Percentiles rank a stretch among this genome's conserved stretches.
Conservation (phyloP, 2,888 invertebrate genomes). For the Hemicrepidius hirtus region DNA sequence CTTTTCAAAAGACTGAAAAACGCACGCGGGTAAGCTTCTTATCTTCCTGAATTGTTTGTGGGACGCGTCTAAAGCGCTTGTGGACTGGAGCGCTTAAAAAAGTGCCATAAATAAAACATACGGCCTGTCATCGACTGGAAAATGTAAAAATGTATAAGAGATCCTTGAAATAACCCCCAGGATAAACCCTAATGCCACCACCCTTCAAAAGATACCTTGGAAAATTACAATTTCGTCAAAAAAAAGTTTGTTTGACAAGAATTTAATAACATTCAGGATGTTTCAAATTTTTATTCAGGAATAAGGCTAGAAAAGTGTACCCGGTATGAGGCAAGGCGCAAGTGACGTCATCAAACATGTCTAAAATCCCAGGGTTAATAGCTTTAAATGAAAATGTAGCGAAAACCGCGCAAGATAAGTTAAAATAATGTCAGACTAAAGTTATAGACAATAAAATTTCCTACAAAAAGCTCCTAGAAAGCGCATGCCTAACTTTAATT, state of each 20-base stretch:
- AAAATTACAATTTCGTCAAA: background rate
- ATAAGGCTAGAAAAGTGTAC: too few species aligned
- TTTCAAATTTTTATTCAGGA: too few species aligned
- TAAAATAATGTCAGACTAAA: too few species aligned
- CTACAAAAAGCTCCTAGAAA: too few species aligned
- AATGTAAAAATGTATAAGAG: constrained; percentile 24
- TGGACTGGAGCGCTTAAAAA: constrained; percentile 19
- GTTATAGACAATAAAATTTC: too few species aligned
- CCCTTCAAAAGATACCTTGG: background rate
- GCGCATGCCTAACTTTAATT: too few species aligned
- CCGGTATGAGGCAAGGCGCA: too few species aligned
- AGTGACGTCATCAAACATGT: too few species aligned
- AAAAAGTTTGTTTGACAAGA: background rate
- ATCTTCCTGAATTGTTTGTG: constrained; percentile 37
- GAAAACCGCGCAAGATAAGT: too few species aligned
- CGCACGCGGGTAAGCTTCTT: constrained; percentile 31
- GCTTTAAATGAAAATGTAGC: too few species aligned
- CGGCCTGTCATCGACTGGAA: constrained; percentile 14
- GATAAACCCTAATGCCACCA: background rate
- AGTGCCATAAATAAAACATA: constrained; percentile 35
- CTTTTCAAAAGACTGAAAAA: constrained; percentile 26
- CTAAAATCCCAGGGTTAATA: too few species aligned
- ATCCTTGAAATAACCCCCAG: constrained; percentile 1
- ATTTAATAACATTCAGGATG: too few species aligned
- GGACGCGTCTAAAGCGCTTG: constrained; percentile 27